phyloP scores from a whole-genome alignment of 2,113 vertebrate species.

The Haemorhous mexicanus region DNA sequence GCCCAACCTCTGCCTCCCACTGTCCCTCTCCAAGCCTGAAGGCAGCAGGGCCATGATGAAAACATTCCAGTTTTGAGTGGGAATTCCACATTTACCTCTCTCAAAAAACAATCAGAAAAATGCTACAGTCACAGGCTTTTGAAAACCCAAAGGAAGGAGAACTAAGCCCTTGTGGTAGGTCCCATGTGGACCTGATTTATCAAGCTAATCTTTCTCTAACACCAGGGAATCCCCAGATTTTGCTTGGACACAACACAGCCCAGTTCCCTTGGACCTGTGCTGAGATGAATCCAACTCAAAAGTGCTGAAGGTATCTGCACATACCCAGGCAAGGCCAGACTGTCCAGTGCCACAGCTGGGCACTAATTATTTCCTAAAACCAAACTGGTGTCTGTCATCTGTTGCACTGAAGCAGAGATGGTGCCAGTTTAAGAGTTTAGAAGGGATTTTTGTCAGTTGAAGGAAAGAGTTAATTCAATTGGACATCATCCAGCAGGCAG shows the following conservation, averaged over 20 bases:
- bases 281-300: neutral
- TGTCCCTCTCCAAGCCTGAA: neutral
- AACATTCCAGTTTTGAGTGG: neutral
- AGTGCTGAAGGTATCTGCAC: neutral
- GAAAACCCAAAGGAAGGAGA: neutral
- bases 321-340: rapidly evolving
- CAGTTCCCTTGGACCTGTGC: neutral
- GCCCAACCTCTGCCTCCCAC: neutral
- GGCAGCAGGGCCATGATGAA: neutral
- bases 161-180: rapidly evolving
- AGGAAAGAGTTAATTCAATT: neutral
- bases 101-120: neutral
- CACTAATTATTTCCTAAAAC: neutral
- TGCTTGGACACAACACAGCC: rapidly evolving
- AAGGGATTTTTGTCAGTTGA: neutral
- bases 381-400: neutral
- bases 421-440: neutral
- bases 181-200: neutral
- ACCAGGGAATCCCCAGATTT: neutral
- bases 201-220: too few species aligned
- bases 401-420: rapidly evolving
- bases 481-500: neutral
- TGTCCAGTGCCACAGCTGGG: neutral
- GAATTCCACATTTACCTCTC: neutral
- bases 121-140: neutral